phyloP scores from a whole-genome alignment of 2,888 invertebrate species.

The Eudasyphora cyanicolor region DNA sequence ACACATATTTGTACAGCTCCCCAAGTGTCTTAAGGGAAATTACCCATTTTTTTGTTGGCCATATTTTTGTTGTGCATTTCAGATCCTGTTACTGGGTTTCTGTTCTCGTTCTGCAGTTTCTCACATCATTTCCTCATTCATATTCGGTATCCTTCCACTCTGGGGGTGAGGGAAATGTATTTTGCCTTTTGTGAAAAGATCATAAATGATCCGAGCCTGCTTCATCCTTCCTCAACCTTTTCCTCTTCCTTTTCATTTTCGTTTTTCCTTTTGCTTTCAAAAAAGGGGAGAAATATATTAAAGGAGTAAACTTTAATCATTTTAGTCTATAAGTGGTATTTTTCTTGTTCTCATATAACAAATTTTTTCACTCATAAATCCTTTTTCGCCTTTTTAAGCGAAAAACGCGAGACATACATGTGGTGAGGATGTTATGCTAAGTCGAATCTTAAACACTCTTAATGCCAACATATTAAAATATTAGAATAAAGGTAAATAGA shows the following conservation, averaged over 20 bases:
- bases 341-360: background rate
- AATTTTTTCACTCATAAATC: background rate
- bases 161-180: background rate
- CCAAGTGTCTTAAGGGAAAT: conserved; percentile 30
- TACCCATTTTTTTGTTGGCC: conserved; percentile 2
- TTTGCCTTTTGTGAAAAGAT: background rate
- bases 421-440: background rate
- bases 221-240: background rate
- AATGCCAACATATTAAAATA: too few species aligned
- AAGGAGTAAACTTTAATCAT: conserved; percentile 43
- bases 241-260: background rate
- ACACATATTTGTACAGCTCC: background rate
- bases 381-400: background rate
- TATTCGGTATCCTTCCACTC: background rate
- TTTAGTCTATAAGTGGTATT: conserved; percentile 45
- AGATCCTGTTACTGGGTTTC: background rate
- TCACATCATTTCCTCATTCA: conserved; percentile 17
- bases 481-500: too few species aligned
- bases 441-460: background rate
- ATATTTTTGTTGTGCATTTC: background rate
- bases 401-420: background rate
- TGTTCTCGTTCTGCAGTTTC: background rate
- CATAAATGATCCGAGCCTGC: background rate
- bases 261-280: background rate
- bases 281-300: too few species aligned